Evolutionary conservation across 2,888 invertebrate species (phyloP).

Genomic region (Drosophila demipolita): DNA sequence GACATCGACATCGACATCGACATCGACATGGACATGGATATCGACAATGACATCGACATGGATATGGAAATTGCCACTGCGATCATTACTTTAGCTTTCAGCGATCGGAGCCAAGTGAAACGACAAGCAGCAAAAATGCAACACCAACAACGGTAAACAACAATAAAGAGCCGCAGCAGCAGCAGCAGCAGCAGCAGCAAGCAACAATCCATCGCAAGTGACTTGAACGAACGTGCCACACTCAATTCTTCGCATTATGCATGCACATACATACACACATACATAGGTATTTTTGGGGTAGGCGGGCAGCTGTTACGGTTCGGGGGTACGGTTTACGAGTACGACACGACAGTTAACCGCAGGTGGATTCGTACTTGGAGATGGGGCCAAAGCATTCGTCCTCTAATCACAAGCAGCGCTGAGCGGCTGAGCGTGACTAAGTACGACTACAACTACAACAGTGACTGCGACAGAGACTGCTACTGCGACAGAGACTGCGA

Average conservation of each 20-base stretch:
- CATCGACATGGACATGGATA: conserved; percentile 6
- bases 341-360: conserved; percentile 44
- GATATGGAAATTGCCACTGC: conserved; percentile 44
- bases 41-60: conserved; percentile 3
- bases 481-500: conserved; percentile 22
- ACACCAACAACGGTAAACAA: conserved; percentile 22
- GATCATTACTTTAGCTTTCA: conserved; percentile 46
- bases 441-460: conserved; percentile 58
- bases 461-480: conserved; percentile 1
- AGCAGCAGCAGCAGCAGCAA: conserved; percentile 7
- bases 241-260: conserved; percentile 47
- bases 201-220: conserved; percentile 45
- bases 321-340: conserved; percentile 18
- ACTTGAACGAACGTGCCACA: conserved; percentile 47
- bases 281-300: conserved; percentile 7
- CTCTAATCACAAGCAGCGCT: conserved; percentile 71
- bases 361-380: conserved; percentile 34
- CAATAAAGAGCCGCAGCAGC: conserved; percentile 5
- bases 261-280: conserved; percentile 13
- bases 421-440: conserved; percentile 73
- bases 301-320: conserved; percentile 23
- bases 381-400: conserved; percentile 54
- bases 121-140: conserved; percentile 35
- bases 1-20: conserved; percentile 26
- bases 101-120: conserved; percentile 46